Percentiles rank a stretch among this genome's conserved stretches.
These are phyloP conservation scores for Synergus japonicus DNA, from an alignment of 2,888 invertebrate genomes.

Conservation along the genomic window DNA sequence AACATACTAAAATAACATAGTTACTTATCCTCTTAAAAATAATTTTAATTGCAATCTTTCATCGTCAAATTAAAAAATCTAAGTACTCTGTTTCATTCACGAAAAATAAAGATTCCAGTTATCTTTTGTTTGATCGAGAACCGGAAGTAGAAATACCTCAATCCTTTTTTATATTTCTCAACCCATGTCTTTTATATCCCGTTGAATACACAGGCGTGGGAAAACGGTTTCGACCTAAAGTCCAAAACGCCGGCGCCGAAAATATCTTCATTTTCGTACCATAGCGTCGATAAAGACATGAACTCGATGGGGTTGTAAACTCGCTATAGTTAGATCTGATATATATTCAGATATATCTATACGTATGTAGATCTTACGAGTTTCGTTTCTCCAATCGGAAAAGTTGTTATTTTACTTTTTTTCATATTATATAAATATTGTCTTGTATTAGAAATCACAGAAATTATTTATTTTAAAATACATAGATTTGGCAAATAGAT, in stretches of 20 bases:
- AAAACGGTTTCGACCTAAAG: constrained; percentile 25
- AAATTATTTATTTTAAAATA: neutral
- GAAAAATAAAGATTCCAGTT: constrained; percentile 45
- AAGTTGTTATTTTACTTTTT: neutral
- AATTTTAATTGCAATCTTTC: neutral
- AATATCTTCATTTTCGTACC: constrained; percentile 67
- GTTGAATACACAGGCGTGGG: constrained; percentile 36
- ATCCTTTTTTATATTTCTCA: constrained; percentile 37
- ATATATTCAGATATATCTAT: neutral
- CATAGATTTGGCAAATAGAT: neutral
- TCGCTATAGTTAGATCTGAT: neutral
- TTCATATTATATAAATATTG: neutral
- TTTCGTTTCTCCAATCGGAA: neutral
- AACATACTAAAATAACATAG: too few species aligned
- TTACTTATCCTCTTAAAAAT: neutral
- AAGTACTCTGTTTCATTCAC: neutral
- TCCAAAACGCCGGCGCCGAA: constrained; percentile 65
- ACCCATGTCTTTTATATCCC: constrained; percentile 47
- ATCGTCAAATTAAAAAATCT: neutral
- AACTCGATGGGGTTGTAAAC: constrained; percentile 42
- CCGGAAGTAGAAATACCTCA: constrained; percentile 17
- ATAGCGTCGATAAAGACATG: constrained; percentile 67
- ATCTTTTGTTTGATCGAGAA: constrained; percentile 41
- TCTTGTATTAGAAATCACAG: neutral
- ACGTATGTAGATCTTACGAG: constrained; percentile 15